phyloP scores from a whole-genome alignment of 23 tunicate species.

The Botrylloides violaceus region DNA sequence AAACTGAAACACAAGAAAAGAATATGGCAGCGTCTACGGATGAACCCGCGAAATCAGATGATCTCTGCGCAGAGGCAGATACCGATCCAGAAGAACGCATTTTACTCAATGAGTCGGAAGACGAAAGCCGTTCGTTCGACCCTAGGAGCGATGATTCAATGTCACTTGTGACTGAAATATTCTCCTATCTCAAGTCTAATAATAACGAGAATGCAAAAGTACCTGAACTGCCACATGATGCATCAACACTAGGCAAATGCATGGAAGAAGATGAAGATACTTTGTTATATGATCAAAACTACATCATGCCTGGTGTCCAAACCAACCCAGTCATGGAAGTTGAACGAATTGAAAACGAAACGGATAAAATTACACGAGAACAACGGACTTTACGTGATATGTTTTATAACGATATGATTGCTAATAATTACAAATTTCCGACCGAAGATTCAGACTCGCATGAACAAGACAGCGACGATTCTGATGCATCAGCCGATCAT shows the following conservation, averaged over 20 bases:
- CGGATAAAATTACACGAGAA: not conserved
- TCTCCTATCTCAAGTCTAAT: conserved; percentile 7
- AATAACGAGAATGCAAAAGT: not conserved
- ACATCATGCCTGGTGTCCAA: conserved; percentile 19
- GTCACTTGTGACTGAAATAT: conserved; percentile 30
- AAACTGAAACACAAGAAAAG: not conserved
- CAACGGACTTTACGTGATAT: conserved; percentile 8
- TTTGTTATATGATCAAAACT: conserved; percentile 8
- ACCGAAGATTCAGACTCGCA: not conserved
- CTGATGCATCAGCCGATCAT: not conserved
- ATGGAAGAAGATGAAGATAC: not conserved
- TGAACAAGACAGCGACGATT: not conserved
- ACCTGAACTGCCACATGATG: not conserved
- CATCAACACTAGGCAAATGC: not conserved
- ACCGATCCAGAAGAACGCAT: not conserved
- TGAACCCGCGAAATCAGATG: not conserved
- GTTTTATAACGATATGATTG: conserved; percentile 3
- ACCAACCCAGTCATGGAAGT: not conserved
- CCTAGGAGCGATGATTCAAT: not conserved
- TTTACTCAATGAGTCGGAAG: not conserved
- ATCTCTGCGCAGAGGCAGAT: not conserved
- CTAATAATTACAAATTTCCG: not conserved
- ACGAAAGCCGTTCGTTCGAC: not conserved
- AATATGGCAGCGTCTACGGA: not conserved
- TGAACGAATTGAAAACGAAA: not conserved